Percentiles rank a stretch among this genome's conserved stretches.
phyloP scores from a whole-genome alignment of 2,113 vertebrate genomes.

The Catharus minimus region DNA sequence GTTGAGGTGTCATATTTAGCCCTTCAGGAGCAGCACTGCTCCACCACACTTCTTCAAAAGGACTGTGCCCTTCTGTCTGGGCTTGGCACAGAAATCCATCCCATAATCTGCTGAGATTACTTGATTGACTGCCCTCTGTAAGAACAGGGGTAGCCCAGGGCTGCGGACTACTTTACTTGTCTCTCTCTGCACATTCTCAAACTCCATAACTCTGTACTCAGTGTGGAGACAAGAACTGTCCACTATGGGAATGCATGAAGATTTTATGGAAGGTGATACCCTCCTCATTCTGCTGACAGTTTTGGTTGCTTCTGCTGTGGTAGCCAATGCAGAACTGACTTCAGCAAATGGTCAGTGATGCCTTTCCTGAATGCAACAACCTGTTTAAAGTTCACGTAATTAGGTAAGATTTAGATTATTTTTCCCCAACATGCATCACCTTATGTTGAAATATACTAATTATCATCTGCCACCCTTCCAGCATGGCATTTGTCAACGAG shows the following conservation, averaged over 20 bases:
- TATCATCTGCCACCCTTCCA: not conserved
- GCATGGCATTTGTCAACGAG: not conserved
- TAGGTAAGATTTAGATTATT: not conserved
- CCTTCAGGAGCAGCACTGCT: not conserved
- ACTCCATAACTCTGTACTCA: not conserved
- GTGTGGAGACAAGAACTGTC: not conserved
- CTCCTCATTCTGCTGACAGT: not conserved
- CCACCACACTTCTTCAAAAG: not conserved
- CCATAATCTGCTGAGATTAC: not conserved
- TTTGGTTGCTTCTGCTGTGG: not conserved
- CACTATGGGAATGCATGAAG: not conserved
- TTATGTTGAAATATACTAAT: not conserved
- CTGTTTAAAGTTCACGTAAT: not conserved
- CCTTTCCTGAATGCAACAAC: not conserved
- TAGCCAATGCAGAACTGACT: not conserved
- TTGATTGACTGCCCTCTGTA: not conserved
- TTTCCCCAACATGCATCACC: not conserved
- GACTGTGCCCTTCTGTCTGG: not conserved
- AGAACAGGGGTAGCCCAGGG: not conserved
- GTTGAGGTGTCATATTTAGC: not conserved
- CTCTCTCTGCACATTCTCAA: not conserved
- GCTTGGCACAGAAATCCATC: not conserved
- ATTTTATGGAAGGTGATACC: not conserved
- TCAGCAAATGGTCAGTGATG: not conserved
- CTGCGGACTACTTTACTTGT: not conserved